phyloP scores from a whole-genome alignment of 92 coral and sea anemone genomes.

The Desmophyllum pertusum region DNA sequence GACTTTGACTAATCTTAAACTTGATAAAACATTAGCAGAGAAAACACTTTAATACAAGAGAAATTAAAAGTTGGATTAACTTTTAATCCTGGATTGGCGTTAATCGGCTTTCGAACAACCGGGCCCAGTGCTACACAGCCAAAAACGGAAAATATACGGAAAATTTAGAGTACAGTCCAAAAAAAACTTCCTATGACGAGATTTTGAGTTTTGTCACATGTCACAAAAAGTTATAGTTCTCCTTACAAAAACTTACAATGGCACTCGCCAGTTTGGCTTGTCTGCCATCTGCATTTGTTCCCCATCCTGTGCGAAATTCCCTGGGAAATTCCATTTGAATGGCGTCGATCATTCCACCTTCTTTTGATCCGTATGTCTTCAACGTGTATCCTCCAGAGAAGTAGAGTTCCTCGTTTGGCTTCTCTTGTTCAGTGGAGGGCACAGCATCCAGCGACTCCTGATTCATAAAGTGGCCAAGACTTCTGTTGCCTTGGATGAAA shows the following conservation, averaged over 20 bases:
- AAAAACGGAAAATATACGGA: too few species aligned
- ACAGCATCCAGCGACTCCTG: slow-evolving; percentile 23
- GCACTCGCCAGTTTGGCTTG: slow-evolving; percentile 3
- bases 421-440: slow-evolving; percentile 28
- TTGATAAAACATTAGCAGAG: too few species aligned
- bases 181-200: not conserved
- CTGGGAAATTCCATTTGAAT: slow-evolving; percentile 34
- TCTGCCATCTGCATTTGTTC: not conserved
- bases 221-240: slow-evolving; percentile 18
- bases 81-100: too few species aligned
- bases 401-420: not conserved
- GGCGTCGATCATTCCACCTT: slow-evolving; percentile 27
- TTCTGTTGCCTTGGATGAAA: slow-evolving; percentile 21
- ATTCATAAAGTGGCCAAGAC: slow-evolving; percentile 42
- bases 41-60: too few species aligned
- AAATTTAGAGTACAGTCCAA: not conserved
- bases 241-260: slow-evolving; percentile 9
- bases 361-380: slow-evolving; percentile 26
- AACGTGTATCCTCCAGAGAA: slow-evolving; percentile 31
- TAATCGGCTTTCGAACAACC: too few species aligned
- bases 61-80: too few species aligned
- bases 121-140: not conserved
- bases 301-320: not conserved
- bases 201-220: not conserved
- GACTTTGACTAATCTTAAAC: too few species aligned